A percentile compares a stretch with the other conserved stretches of the same genome.
Conservation (phyloP, 2,888 invertebrate genomes). For the Perizoma affinitatum region DNA sequence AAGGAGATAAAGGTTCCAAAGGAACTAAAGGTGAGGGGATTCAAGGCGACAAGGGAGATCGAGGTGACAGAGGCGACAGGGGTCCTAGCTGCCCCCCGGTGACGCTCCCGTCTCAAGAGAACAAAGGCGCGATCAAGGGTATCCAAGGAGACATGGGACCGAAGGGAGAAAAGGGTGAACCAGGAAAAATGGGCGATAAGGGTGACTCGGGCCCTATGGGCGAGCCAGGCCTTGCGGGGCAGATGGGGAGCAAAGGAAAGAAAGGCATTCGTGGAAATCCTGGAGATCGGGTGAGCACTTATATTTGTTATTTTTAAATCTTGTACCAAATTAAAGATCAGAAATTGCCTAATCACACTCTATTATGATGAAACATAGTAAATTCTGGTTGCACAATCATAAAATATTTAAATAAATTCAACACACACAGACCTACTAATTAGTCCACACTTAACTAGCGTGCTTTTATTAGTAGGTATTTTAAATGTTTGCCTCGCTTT, state of each 20-base stretch:
- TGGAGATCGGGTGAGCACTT: slow-evolving; percentile 88
- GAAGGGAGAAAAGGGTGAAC: slow-evolving; percentile 85
- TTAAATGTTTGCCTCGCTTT: too few relatives aligned
- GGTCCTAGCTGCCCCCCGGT: slow-evolving; percentile 70
- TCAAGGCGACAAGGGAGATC: slow-evolving; percentile 86
- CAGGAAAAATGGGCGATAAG: slow-evolving; percentile 86
- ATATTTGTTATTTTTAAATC: not conserved
- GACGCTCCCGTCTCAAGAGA: slow-evolving; percentile 58
- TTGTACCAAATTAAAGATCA: too few relatives aligned
- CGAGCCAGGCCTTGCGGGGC: slow-evolving; percentile 87
- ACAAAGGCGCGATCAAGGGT: slow-evolving; percentile 70
- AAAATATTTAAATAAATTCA: too few relatives aligned
- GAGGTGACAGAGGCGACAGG: slow-evolving; percentile 80
- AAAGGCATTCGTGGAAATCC: slow-evolving; percentile 94
- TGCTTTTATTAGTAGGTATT: too few relatives aligned
- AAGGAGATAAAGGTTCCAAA: slow-evolving; percentile 88
- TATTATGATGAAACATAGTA: too few relatives aligned
- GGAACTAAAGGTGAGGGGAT: slow-evolving; percentile 82
- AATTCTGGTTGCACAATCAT: too few relatives aligned
- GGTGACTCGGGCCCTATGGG: slow-evolving; percentile 90
- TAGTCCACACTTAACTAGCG: too few relatives aligned
- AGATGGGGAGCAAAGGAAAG: slow-evolving; percentile 90
- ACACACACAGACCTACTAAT: too few relatives aligned
- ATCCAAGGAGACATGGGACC: slow-evolving; percentile 81
- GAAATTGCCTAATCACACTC: too few relatives aligned